Evolutionary conservation across 2,888 invertebrate species (phyloP).

Genomic region (Tinea trinotella): DNA sequence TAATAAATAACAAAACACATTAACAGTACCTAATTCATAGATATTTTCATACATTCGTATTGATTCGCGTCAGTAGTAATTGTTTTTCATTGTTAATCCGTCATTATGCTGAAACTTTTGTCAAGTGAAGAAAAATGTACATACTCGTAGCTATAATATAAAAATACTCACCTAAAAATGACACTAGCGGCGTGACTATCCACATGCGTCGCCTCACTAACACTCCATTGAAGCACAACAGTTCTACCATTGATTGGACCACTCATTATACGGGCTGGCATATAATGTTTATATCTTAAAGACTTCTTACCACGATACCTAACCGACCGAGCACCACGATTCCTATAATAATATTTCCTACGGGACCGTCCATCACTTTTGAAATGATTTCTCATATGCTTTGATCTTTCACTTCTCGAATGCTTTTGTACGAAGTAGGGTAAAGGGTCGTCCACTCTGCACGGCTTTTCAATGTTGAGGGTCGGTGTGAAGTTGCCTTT

Average conservation of each 20-base stretch:
- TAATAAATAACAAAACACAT: too few relatives aligned
- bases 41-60: too few relatives aligned
- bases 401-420: conserved; percentile 35
- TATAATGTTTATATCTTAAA: conserved; percentile 40
- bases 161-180: conserved; percentile 61
- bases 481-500: conserved; percentile 62
- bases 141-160: not conserved
- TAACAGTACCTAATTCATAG: too few relatives aligned
- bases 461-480: conserved; percentile 43
- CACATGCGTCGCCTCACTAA: conserved; percentile 47
- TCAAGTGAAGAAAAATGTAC: too few relatives aligned
- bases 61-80: too few relatives aligned
- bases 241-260: conserved; percentile 43
- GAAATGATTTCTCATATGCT: conserved; percentile 34
- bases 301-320: conserved; percentile 29
- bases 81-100: too few relatives aligned
- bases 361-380: conserved; percentile 25
- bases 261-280: conserved; percentile 48
- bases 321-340: conserved; percentile 28
- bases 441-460: conserved; percentile 40
- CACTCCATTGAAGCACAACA: conserved; percentile 51
- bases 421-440: conserved; percentile 56
- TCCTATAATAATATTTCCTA: conserved; percentile 33
- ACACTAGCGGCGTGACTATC: conserved; percentile 50
- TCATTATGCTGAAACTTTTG: too few relatives aligned